Percentiles rank a stretch among this genome's conserved stretches.
Evolutionary conservation across 2,113 vertebrate species (phyloP).

Genomic region (Rattus rattus): DNA sequence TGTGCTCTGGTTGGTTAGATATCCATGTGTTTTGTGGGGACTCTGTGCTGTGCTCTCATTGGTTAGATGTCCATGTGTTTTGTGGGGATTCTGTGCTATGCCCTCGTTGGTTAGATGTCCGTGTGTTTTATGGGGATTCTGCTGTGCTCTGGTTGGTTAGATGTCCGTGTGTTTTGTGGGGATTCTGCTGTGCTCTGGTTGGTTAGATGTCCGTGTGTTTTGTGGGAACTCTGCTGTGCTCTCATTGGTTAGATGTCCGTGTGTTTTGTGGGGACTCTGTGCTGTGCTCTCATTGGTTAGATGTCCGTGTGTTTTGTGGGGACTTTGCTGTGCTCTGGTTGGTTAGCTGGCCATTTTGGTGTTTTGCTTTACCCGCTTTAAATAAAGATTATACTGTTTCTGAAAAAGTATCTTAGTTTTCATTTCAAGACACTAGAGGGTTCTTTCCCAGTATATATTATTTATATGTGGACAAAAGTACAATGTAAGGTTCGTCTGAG

Average conservation of each 20-base stretch:
- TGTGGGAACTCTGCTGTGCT: background rate
- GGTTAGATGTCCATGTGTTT: background rate
- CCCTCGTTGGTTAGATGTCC: background rate
- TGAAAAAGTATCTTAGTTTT: conserved; percentile 16
- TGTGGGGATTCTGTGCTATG: background rate
- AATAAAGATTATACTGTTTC: conserved; percentile 1
- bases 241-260: background rate
- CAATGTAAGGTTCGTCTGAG: background rate
- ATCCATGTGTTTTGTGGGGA: too few relatives aligned
- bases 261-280: conserved; percentile 5
- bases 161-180: background rate
- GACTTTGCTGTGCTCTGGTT: background rate
- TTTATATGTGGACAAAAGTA: background rate
- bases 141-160: background rate
- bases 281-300: background rate
- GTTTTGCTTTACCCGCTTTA: background rate
- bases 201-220: background rate
- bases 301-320: background rate
- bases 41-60: too few relatives aligned
- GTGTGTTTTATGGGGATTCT: background rate
- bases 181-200: background rate
- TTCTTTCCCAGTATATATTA: conserved; percentile 32
- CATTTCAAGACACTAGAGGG: background rate
- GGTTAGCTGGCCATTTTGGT: background rate
- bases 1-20: background rate